Conservation (phyloP, 2,888 invertebrate species). For the Unio pictorum region DNA sequence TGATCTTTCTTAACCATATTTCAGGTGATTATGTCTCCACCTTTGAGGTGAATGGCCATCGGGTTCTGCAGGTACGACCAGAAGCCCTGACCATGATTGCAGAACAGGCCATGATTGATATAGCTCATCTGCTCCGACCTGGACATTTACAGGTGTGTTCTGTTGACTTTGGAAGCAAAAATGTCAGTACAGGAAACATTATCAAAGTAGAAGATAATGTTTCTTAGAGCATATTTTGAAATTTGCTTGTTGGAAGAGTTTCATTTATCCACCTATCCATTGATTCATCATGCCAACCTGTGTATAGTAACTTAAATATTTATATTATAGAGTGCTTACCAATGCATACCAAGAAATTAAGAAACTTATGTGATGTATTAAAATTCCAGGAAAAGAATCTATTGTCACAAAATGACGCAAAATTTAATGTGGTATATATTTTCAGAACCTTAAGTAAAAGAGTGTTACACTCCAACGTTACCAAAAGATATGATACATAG, state of each 20-base stretch:
- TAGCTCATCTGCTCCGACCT: slow-evolving; percentile 69
- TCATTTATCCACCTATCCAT: too few species aligned
- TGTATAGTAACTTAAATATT: too few species aligned
- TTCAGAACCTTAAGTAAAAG: too few species aligned
- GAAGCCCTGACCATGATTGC: slow-evolving; percentile 69
- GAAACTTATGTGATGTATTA: too few species aligned
- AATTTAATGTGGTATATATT: too few species aligned
- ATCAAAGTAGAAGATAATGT: neutral
- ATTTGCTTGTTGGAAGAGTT: neutral
- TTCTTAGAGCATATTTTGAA: neutral
- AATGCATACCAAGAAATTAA: too few species aligned
- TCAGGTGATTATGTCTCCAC: slow-evolving; percentile 69
- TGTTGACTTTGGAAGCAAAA: slow-evolving; percentile 1
- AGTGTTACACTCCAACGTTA: too few species aligned
- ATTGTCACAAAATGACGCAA: too few species aligned
- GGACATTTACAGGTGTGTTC: slow-evolving; percentile 67
- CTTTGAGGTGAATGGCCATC: slow-evolving; percentile 64
- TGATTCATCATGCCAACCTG: too few species aligned
- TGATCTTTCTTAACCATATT: slow-evolving; percentile 2
- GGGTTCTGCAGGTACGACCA: slow-evolving; percentile 63
- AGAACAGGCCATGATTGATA: slow-evolving; percentile 70
- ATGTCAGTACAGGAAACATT: neutral
- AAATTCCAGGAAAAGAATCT: too few species aligned
- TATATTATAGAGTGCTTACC: too few species aligned
- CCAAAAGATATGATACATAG: too few species aligned